Base-by-base conservation (phyloP, 2,797 vertebrate species). In the Anabas testudineus region DNA sequence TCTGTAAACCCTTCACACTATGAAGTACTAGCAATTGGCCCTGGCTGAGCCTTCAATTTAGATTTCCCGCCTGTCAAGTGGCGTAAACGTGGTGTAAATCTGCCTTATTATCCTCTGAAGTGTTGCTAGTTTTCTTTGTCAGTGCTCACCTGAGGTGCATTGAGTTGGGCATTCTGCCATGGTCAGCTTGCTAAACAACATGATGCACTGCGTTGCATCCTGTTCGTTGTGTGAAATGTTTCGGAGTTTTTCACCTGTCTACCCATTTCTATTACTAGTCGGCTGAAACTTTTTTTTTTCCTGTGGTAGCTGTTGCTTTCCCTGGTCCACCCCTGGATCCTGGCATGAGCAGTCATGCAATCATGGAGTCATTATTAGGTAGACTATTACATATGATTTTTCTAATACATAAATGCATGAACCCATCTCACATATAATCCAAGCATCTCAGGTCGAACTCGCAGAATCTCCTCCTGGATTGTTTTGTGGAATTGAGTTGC, bases 11-110 rank as follows among this genome's bases (percentile, higher is more conserved):
- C 21, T 41, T 73, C 60, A 53, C 22, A n/a, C 61, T 39, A 14
- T 30, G 18, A 55, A 47, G 64, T 48, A 56, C 34, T 30, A 55
- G 49, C 49, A 63, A 43, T 63, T n/a, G 21, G 30, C 49, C 42
- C 73, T 68, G 70, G 39, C 52, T 54, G 67, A 74, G 49, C 54
- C 14, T 63, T 84, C 49, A 52, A 13, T 62, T 71, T 71, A 16
- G 49, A 73, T 75, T 46, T 67, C 58, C 71, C 71, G 63, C 15
- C 55, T 69, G 67, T 67, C 73, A 49, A 32, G 37, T 42, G 24
- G 19, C 15, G 15, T 32, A 55, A 71, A 53, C 56, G 45, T 60
- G 51, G 37, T 53, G 61, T 58, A 80, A 60, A 71, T 74, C 49
- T 65, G 28, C 56, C 28, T 51, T 43, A 57, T 74, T 66, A 42